Evolutionary conservation across 2,113 vertebrate species (phyloP), one percentile per base, ranked within the genome.

Genomic region (Chamaetylas fuelleborni): DNA sequence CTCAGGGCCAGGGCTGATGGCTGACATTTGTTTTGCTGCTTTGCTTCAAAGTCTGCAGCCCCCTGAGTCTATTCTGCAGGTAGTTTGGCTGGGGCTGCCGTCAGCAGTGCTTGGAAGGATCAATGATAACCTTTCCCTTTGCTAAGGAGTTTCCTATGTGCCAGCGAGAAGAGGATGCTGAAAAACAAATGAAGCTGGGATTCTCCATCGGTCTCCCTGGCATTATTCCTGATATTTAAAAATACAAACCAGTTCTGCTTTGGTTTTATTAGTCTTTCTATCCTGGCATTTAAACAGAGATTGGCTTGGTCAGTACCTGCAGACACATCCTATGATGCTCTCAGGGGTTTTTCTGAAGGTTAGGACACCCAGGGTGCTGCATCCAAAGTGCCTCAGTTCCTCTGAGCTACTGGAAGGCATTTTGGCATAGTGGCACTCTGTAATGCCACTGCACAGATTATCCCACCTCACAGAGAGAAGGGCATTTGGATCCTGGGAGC

Each of bases 151-250:
- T 88, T n/a, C 19, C 31, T 73, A 6, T 0, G 0, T 86, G 77
- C 38, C 4, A 8, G 48, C 25, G 48, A 97, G 45, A n/a, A 45
- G 56, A 90, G 71, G 56, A 93, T 86, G 61, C 57, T 84, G 82
- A 51, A 92, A 95, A 95, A 88, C 65, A 93, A 93, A 94, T 42
- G 81, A 95, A 86, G 60, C 64, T 90, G 72, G 82, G 71, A 88
- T 83, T 93, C 82, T 92, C 90, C 42, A 1, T 12, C 72, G 90
- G 60, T 88, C 67, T 96, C 29, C 25, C 53, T 96, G 90, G 85
- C 72, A 69, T 96, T 94, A 92, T 81, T 95, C 72, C n/a, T 92
- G 74, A 90, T 94, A 94, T 88, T 95, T 88, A 34, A 91, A 84
- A 92, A 80, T 61, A 0, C 31, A 80, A 80, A 78, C 5, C 22